Evolutionary conservation across 2,113 vertebrate genomes (phyloP).

Genomic region (Tragelaphus scriptus): DNA sequence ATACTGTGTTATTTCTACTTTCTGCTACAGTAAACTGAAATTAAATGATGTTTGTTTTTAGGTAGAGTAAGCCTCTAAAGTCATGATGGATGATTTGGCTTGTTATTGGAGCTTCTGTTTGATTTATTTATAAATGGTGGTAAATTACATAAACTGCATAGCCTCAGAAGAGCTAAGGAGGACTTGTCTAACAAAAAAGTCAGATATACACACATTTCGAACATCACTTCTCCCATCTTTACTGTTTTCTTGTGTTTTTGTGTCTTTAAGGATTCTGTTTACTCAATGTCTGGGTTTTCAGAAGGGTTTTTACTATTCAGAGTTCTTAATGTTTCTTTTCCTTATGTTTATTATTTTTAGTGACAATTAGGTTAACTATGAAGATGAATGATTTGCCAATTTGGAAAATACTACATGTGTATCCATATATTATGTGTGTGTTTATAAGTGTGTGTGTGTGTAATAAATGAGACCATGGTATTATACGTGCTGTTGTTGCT

Average conservation of each 20-base stretch:
- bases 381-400: neutral
- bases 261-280: neutral
- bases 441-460: neutral
- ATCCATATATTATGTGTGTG: neutral
- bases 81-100: slow-evolving; percentile 38
- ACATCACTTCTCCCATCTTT: neutral
- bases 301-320: neutral
- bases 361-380: neutral
- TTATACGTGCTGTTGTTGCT: too few relatives aligned
- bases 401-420: neutral
- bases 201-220: neutral
- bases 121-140: slow-evolving; percentile 23
- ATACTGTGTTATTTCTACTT: slow-evolving; percentile 28
- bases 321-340: neutral
- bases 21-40: slow-evolving; percentile 57
- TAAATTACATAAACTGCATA: slow-evolving; percentile 2
- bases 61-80: slow-evolving; percentile 9
- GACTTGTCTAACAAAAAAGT: neutral
- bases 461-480: too few relatives aligned
- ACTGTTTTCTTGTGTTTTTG: neutral
- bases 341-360: neutral
- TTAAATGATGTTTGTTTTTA: slow-evolving; percentile 63
- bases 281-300: neutral
- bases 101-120: slow-evolving; percentile 1
- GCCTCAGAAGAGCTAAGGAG: slow-evolving; percentile 2